These are phyloP conservation scores for Drosophila sturtevanti DNA, from an alignment of 1,140 invertebrate species.

Conservation along the genomic window DNA sequence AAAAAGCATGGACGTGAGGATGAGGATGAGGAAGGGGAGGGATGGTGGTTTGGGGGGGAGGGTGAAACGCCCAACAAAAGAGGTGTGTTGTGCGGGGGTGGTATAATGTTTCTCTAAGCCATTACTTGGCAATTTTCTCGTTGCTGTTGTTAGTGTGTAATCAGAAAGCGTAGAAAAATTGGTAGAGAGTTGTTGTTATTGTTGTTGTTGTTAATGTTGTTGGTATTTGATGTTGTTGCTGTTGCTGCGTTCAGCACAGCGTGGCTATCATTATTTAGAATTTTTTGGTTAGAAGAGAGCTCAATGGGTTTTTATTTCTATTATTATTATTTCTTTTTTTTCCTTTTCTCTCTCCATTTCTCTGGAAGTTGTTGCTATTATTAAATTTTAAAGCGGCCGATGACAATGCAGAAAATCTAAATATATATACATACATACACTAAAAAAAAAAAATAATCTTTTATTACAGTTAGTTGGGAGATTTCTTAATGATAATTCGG, in stretches of 20 bases:
- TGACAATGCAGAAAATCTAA: slow-evolving; percentile 56
- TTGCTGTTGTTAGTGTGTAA: slow-evolving; percentile 26
- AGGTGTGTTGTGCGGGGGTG: too few species aligned
- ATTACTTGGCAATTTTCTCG: slow-evolving; percentile 10
- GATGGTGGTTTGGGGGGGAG: not conserved
- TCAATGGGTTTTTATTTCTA: slow-evolving; percentile 34
- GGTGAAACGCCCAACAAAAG: not conserved
- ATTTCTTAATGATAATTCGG: too few species aligned
- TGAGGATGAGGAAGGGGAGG: not conserved
- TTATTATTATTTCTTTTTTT: slow-evolving; percentile 17
- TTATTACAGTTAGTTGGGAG: too few species aligned
- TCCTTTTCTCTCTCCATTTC: slow-evolving; percentile 20
- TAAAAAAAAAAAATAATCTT: slow-evolving; percentile 5
- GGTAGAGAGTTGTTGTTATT: slow-evolving; percentile 12
- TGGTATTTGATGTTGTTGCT: slow-evolving; percentile 15
- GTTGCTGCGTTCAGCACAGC: slow-evolving; percentile 51
- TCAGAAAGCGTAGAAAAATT: slow-evolving; percentile 61
- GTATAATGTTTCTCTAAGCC: slow-evolving; percentile 4
- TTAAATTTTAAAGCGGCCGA: slow-evolving; percentile 60
- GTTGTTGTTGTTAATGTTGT: slow-evolving; percentile 8
- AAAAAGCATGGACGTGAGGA: not conserved
- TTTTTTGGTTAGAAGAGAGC: slow-evolving; percentile 17
- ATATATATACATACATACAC: slow-evolving; percentile 17
- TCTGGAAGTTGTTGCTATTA: slow-evolving; percentile 54
- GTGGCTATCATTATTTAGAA: slow-evolving; percentile 64